Evolutionary conservation across 2,888 invertebrate genomes (phyloP), one percentile per base, ranked within the genome.

Genomic region (Euzetes globulus): DNA sequence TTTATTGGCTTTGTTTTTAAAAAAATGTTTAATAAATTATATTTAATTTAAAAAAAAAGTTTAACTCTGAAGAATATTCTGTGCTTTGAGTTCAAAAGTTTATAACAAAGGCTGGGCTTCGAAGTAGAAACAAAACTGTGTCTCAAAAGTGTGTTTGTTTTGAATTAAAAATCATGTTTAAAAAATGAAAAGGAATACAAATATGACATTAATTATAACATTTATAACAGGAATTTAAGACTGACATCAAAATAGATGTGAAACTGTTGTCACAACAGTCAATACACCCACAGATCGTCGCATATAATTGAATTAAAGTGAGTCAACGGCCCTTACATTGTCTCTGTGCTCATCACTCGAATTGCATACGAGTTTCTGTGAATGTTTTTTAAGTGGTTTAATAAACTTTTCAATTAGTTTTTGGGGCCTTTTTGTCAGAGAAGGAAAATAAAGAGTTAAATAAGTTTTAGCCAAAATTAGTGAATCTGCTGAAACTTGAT

Each of bases 191-290:
- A 27, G 5, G 1, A 22, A 63, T 33, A 27, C 1, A n/a, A 63
- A 15, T 9, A 13, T 33, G 15, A 13, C 33, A 63, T 63, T 29
- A 63, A 63, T 63, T 33, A 63, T 63, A 33, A 63, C 63, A 63
- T 63, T 63, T 22, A 33, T 17, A 63, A 63, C 63, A 63, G 63
- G 33, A 63, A 63, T 63, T 33, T 17, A 29, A 63, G 63, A 58
- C 50, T 55, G 22, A 55, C 22, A 25, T 19, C 22, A 22, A 55
- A 22, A 19, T 19, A 55, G 11, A 22, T 7, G 1, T 17, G 4
- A 41, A 50, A 50, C 4, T 17, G 19, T 19, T 58, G 19, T 15
- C 15, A 25, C 15, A 58, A 58, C 19, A 58, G 25, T 5, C 60
- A 60, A 60, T 19, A 60, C 60, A n/a, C 63, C 63, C 33, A 63